Evolutionary conservation across 2,797 vertebrate species (phyloP).

Genomic region (Ficedula albicollis): DNA sequence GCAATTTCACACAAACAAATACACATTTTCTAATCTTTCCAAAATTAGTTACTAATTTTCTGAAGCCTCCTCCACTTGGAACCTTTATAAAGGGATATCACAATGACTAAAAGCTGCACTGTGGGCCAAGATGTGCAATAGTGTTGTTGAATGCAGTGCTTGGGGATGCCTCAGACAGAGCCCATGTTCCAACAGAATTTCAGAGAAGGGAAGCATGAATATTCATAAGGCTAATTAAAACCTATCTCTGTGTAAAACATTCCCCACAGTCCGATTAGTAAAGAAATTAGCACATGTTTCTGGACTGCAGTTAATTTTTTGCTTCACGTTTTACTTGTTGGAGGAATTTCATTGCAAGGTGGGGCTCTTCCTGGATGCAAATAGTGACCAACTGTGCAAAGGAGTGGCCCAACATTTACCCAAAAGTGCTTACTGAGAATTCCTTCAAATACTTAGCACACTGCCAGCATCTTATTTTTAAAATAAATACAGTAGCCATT

Average conservation of each 20-base stretch:
- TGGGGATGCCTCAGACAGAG: constrained; percentile 5
- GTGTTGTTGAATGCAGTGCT: not conserved
- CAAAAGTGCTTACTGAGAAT: not conserved
- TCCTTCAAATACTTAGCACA: not conserved
- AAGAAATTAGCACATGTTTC: constrained; percentile 52
- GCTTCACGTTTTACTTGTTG: constrained; percentile 4
- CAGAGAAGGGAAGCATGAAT: constrained; percentile 33
- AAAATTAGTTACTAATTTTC: not conserved
- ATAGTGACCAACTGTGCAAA: not conserved
- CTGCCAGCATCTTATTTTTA: constrained; percentile 15
- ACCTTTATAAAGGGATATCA: not conserved
- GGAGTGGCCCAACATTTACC: not conserved
- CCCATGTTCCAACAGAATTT: not conserved
- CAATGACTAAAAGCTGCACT: not conserved
- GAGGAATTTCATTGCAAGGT: not conserved
- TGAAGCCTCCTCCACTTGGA: not conserved
- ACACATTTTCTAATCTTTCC: not conserved
- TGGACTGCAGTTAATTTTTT: constrained; percentile 28
- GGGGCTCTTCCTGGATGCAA: not conserved
- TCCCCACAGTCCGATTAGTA: constrained; percentile 39
- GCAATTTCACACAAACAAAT: not conserved
- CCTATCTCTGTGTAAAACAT: constrained; percentile 20
- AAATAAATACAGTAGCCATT: not conserved
- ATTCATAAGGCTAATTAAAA: constrained; percentile 62
- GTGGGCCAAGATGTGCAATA: not conserved